Evolutionary conservation across 1,140 invertebrate species (phyloP).

Genomic region (Drosophila azteca): DNA sequence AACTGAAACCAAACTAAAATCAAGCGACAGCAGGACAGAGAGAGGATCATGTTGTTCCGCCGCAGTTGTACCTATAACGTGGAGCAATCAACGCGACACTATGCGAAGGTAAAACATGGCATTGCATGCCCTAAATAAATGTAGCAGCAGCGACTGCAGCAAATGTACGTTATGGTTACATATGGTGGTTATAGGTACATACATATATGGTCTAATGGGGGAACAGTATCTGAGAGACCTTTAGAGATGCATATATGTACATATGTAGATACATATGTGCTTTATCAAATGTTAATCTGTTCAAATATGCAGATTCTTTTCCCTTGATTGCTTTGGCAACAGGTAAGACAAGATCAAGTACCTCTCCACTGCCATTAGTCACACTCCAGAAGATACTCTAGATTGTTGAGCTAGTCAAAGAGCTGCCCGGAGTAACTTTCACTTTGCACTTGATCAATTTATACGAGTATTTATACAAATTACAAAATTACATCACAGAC

Average conservation of each 20-base stretch:
- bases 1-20: slow-evolving; percentile 31
- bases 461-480: not conserved
- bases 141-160: slow-evolving; percentile 27
- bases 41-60: slow-evolving; percentile 68
- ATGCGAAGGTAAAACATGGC: slow-evolving; percentile 79
- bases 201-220: no score
- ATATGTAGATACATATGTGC: no score
- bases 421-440: not conserved
- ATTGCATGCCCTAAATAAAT: slow-evolving; percentile 37
- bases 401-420: no score
- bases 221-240: no score
- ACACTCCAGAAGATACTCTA: no score
- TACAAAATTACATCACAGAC: slow-evolving; percentile 16
- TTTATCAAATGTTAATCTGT: no score
- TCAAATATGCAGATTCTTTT: no score
- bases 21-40: slow-evolving; percentile 14
- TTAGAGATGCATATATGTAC: no score
- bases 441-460: slow-evolving; percentile 17
- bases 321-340: no score
- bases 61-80: slow-evolving; percentile 79
- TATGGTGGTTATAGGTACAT: no score
- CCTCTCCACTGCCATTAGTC: no score
- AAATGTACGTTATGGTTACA: slow-evolving; percentile 40
- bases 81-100: slow-evolving; percentile 80
- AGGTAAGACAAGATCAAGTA: no score